Percentiles rank a stretch among this genome's conserved stretches.
These are phyloP conservation scores for Seriola rivoliana DNA, from an alignment of 2,113 vertebrate species.

Conservation along the genomic window DNA sequence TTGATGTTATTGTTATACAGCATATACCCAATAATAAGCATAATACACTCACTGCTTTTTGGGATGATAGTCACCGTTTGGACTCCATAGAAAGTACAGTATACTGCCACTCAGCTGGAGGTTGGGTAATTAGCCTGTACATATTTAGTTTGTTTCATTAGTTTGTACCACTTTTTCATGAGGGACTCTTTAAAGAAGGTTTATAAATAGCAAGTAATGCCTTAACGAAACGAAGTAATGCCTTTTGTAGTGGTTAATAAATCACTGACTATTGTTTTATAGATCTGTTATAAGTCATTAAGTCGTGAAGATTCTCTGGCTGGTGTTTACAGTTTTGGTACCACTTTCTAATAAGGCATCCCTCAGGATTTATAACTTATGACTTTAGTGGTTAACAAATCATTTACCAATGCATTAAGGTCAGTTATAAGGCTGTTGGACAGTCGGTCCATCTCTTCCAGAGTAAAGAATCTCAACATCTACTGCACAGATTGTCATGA, in stretches of 20 bases:
- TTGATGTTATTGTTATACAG: slow-evolving; percentile 20
- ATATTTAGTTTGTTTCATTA: slow-evolving; percentile 23
- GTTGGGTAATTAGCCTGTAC: slow-evolving; percentile 39
- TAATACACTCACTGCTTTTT: slow-evolving; percentile 48
- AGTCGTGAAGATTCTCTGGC: not conserved
- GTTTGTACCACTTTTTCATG: slow-evolving; percentile 1
- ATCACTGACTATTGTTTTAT: not conserved
- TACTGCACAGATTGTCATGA: not conserved
- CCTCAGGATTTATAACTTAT: not conserved
- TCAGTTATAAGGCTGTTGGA: not conserved
- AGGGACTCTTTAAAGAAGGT: not conserved
- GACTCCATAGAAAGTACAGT: slow-evolving; percentile 14
- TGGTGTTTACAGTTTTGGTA: slow-evolving; percentile 9
- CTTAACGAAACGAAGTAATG: not conserved
- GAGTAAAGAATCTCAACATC: not conserved
- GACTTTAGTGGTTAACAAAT: not conserved
- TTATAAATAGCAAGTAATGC: not conserved
- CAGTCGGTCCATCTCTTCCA: not conserved
- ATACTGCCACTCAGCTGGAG: slow-evolving; percentile 15
- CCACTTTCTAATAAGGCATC: not conserved
- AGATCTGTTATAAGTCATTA: not conserved
- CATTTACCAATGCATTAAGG: not conserved
- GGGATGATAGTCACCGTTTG: slow-evolving; percentile 19
- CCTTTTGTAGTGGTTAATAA: not conserved
- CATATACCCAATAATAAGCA: slow-evolving; percentile 1